A percentile compares a stretch with the other conserved stretches of the same genome.
phyloP scores from a whole-genome alignment of 53 echinoderm and acorn worm genomes.

The Temnopleurus reevesii region DNA sequence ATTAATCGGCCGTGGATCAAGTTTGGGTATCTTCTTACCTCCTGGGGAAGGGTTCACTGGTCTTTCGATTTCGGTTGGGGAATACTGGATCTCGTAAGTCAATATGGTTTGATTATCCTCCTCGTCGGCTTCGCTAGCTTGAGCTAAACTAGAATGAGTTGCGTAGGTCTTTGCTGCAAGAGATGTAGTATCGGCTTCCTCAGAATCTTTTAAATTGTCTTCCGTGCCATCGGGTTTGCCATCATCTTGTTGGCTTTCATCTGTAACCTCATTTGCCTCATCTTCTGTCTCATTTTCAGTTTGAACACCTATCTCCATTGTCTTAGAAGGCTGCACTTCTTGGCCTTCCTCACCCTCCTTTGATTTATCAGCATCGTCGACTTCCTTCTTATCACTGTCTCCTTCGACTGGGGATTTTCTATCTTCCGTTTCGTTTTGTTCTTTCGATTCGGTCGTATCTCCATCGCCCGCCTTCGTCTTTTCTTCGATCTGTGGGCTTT shows the following conservation, averaged over 20 bases:
- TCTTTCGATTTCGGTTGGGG: not conserved
- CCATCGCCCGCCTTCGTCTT: not conserved
- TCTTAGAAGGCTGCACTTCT: not conserved
- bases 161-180: not conserved
- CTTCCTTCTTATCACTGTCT: not conserved
- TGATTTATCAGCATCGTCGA: not conserved
- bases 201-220: not conserved
- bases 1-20: constrained; percentile 43
- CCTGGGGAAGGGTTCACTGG: constrained; percentile 50
- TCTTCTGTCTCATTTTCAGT: not conserved
- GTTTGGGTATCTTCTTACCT: constrained; percentile 13
- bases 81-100: not conserved
- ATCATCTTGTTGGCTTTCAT: not conserved
- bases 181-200: not conserved
- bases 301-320: constrained; percentile 11
- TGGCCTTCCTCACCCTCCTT: not conserved
- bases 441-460: not conserved
- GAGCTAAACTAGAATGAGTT: not conserved
- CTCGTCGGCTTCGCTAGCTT: not conserved
- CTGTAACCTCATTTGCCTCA: not conserved
- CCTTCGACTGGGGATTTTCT: not conserved
- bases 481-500: not conserved
- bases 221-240: no score
- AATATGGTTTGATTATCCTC: not conserved
- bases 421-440: not conserved